Conservation (phyloP, 2,888 invertebrate species). For the Morinoia aosen region DNA sequence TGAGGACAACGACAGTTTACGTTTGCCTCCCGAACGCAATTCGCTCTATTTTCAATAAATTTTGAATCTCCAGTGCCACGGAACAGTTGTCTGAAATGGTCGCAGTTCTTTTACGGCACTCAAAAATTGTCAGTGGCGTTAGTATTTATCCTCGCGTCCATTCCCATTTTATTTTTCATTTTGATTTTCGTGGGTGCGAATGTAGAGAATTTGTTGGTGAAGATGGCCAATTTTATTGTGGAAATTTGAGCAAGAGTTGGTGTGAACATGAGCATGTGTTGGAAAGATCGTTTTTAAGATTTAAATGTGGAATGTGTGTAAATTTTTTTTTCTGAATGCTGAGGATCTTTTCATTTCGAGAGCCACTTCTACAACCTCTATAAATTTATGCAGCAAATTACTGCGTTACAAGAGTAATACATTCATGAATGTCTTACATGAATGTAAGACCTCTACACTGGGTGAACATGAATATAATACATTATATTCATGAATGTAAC, state of each 20-base stretch:
- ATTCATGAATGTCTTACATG: too few relatives aligned
- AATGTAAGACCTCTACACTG: too few relatives aligned
- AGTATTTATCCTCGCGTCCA: background rate
- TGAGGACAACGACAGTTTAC: background rate
- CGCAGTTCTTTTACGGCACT: background rate
- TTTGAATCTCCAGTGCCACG: background rate
- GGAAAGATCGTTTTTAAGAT: background rate
- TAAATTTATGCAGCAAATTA: background rate
- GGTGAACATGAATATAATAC: too few relatives aligned
- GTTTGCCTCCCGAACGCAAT: background rate
- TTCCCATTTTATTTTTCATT: background rate
- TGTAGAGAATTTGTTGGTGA: background rate
- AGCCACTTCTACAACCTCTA: too few relatives aligned
- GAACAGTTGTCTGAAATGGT: background rate
- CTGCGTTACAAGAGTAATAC: background rate
- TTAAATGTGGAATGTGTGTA: background rate
- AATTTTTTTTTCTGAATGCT: background rate
- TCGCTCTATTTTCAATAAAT: background rate
- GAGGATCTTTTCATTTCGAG: background rate
- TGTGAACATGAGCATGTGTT: background rate
- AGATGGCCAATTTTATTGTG: background rate
- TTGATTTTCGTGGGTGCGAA: background rate
- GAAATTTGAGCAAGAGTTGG: background rate
- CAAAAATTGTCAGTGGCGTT: background rate
- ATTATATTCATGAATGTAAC: too few relatives aligned